phyloP scores from a whole-genome alignment of 2,888 invertebrate species.

The Epistrophe grossulariae region DNA sequence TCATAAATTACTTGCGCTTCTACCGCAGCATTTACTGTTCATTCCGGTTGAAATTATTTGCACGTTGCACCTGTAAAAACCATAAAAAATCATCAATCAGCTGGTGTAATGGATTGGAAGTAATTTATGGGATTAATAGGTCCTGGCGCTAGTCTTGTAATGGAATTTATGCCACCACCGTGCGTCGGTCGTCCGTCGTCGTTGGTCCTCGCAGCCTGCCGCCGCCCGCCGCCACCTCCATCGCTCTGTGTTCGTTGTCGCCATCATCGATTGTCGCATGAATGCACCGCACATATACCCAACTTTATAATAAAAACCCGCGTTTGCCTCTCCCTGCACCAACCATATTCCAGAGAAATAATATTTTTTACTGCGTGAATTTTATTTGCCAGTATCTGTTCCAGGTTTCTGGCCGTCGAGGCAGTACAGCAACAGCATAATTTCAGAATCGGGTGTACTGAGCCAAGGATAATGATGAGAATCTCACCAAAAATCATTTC shows the following conservation, averaged over 20 bases:
- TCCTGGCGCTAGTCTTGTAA: conserved; percentile 72
- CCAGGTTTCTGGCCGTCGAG: conserved; percentile 25
- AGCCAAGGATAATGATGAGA: conserved; percentile 74
- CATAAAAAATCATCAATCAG: conserved; percentile 78
- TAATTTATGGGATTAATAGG: conserved; percentile 78
- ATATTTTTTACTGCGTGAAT: conserved; percentile 70
- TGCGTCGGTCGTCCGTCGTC: conserved; percentile 4
- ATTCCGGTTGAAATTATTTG: conserved; percentile 74
- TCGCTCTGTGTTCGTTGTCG: conserved; percentile 35
- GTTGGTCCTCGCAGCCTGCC: not conserved
- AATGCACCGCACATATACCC: conserved; percentile 59
- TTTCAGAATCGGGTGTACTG: conserved; percentile 72
- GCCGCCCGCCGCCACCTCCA: too few species aligned
- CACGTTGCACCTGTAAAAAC: conserved; percentile 77
- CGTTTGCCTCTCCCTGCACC: not conserved
- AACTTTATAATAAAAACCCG: not conserved
- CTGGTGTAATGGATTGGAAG: conserved; percentile 78
- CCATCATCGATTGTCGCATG: conserved; percentile 76
- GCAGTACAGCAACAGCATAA: conserved; percentile 29
- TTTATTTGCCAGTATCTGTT: conserved; percentile 75
- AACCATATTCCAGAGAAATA: conserved; percentile 67
- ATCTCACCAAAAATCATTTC: conserved; percentile 74
- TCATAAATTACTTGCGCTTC: conserved; percentile 75
- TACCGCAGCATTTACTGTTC: conserved; percentile 75
- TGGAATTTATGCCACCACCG: conserved; percentile 69